Percentiles rank a stretch among this genome's conserved stretches.
Conservation (phyloP, 2,797 vertebrate species). For the Malacoctenus gilli region DNA sequence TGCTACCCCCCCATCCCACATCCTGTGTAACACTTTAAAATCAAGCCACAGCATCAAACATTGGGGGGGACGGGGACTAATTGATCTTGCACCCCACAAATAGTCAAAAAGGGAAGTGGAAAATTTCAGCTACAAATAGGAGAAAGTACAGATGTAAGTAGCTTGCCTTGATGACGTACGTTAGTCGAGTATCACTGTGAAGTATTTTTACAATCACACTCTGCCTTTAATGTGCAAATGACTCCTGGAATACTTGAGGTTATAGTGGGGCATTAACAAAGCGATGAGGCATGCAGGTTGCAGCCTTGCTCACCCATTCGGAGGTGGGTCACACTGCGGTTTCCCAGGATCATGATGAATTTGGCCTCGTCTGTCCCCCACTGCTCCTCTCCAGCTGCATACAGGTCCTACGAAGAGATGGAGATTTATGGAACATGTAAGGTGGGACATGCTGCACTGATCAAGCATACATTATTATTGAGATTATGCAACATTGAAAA, state of each 20-base stretch:
- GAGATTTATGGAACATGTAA: neutral
- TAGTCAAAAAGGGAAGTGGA: too few relatives aligned
- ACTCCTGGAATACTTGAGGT: slow-evolving; percentile 3
- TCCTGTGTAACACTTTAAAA: too few relatives aligned
- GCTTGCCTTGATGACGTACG: neutral
- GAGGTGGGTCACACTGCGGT: slow-evolving; percentile 91
- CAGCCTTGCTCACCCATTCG: slow-evolving; percentile 83
- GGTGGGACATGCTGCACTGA: neutral
- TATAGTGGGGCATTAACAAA: too few relatives aligned
- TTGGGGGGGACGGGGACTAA: too few relatives aligned
- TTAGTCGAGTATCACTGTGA: neutral
- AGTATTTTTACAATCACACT: neutral
- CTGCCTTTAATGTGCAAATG: neutral
- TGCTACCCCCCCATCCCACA: too few relatives aligned
- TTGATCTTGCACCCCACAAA: too few relatives aligned
- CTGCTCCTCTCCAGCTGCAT: slow-evolving; percentile 90
- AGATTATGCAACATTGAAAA: too few relatives aligned
- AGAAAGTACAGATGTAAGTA: too few relatives aligned
- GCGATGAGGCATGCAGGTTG: slow-evolving; percentile 22
- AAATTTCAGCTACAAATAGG: too few relatives aligned
- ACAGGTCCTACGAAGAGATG: slow-evolving; percentile 83
- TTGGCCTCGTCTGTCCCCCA: slow-evolving; percentile 96
- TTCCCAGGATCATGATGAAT: slow-evolving; percentile 96
- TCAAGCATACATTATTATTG: too few relatives aligned
- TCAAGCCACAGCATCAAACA: too few relatives aligned